Percentiles rank a stretch among this genome's conserved stretches.
Conservation (phyloP, 2,113 vertebrate species). For the Pelobates fuscus region DNA sequence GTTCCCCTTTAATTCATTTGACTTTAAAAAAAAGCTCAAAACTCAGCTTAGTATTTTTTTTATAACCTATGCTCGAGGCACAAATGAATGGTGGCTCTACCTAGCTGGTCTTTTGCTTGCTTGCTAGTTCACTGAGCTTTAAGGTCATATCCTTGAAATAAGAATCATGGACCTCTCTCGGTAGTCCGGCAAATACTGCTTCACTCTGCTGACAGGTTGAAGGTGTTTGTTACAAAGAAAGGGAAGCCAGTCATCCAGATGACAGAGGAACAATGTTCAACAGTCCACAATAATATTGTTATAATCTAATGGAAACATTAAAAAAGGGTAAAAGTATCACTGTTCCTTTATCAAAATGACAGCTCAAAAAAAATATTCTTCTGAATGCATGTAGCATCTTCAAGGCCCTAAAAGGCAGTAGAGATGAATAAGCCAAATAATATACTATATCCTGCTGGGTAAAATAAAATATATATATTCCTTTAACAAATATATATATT, state of each 20-base stretch:
- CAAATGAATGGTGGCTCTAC: neutral
- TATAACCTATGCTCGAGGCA: constrained; percentile 1
- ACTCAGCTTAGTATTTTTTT: constrained; percentile 8
- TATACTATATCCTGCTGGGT: constrained; percentile 36
- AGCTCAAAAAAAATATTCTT: neutral
- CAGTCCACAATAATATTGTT: constrained; percentile 55
- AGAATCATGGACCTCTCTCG: constrained; percentile 52
- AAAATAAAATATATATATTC: constrained; percentile 37
- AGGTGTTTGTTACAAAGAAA: constrained; percentile 57
- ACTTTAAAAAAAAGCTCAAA: too few relatives aligned
- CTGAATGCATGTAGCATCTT: constrained; percentile 36
- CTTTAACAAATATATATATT: too few relatives aligned
- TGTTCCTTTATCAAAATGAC: constrained; percentile 34
- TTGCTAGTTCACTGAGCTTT: constrained; percentile 37
- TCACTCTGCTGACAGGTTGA: constrained; percentile 55
- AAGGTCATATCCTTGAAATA: constrained; percentile 55
- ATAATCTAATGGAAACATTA: constrained; percentile 51
- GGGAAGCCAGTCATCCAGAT: constrained; percentile 57
- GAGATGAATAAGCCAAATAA: constrained; percentile 46
- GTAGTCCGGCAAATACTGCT: constrained; percentile 43
- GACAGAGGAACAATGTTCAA: constrained; percentile 51
- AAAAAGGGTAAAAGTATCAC: constrained; percentile 41
- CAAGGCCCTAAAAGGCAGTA: constrained; percentile 38
- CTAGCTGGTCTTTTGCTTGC: constrained; percentile 9
- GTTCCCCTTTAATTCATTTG: too few relatives aligned